Conservation (phyloP, 2,113 vertebrate species). For the Pimephales promelas region DNA sequence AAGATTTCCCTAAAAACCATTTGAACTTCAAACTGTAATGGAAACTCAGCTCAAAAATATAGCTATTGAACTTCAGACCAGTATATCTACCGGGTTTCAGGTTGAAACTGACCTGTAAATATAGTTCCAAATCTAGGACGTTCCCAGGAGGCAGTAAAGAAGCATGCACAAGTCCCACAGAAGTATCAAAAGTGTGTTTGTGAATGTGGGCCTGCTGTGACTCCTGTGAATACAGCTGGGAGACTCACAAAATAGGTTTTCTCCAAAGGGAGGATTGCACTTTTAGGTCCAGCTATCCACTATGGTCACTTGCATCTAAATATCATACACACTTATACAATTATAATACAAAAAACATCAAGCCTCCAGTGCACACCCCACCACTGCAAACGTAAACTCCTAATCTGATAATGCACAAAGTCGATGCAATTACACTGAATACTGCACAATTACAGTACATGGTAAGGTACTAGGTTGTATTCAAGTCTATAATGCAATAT, state of each 20-base stretch:
- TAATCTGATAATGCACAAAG: constrained; percentile 32
- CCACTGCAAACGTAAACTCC: constrained; percentile 37
- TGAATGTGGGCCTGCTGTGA: constrained; percentile 21
- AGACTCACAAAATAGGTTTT: constrained; percentile 30
- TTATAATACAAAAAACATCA: constrained; percentile 35
- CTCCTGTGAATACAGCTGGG: neutral
- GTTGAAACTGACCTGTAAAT: constrained; percentile 28
- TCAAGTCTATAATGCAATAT: constrained; percentile 20
- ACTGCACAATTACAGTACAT: constrained; percentile 36
- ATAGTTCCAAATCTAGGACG: constrained; percentile 35
- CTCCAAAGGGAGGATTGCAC: constrained; percentile 48
- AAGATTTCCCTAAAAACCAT: constrained; percentile 24
- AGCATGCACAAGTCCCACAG: constrained; percentile 33
- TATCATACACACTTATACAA: constrained; percentile 37
- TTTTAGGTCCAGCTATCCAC: constrained; percentile 40
- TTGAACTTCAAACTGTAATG: constrained; percentile 17
- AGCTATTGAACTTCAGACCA: constrained; percentile 40
- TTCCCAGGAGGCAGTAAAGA: constrained; percentile 29
- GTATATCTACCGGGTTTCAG: constrained; percentile 29
- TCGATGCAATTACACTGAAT: constrained; percentile 20
- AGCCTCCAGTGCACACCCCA: constrained; percentile 15
- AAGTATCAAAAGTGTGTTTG: constrained; percentile 38
- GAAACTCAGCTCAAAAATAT: constrained; percentile 9
- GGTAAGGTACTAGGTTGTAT: constrained; percentile 47
- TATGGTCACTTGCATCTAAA: constrained; percentile 37